Percentiles rank a stretch among this genome's conserved stretches.
Conservation (phyloP, 2,113 vertebrate species). For the Melanotaenia duboulayi region DNA sequence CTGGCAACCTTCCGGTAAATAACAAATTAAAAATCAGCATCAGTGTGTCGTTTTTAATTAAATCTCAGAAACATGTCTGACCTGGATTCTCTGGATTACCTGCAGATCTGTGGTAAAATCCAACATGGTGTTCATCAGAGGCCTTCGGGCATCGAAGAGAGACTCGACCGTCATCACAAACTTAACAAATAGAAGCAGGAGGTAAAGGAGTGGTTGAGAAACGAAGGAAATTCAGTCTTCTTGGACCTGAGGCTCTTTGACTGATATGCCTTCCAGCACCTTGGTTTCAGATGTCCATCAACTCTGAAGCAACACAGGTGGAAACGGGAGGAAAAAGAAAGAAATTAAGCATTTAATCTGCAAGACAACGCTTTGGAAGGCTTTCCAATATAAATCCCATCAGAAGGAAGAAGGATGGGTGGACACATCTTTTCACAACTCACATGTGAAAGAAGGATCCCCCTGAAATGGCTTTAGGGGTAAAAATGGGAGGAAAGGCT, state of each 20-base stretch:
- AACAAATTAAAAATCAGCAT: neutral
- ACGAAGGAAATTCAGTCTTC: neutral
- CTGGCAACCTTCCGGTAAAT: conserved; percentile 74
- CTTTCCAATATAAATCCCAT: neutral
- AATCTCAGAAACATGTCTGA: conserved; percentile 1
- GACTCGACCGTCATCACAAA: conserved; percentile 17
- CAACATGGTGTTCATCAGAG: conserved; percentile 48
- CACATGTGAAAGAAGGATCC: conserved; percentile 8
- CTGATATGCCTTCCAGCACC: neutral
- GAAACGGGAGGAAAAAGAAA: neutral
- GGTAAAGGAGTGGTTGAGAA: conserved; percentile 19
- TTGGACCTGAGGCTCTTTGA: neutral
- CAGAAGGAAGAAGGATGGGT: neutral
- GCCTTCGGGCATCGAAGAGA: conserved; percentile 7
- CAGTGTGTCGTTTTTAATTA: neutral
- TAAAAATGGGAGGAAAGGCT: neutral
- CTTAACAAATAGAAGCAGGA: conserved; percentile 35
- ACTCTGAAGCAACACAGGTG: neutral
- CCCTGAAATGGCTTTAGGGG: neutral
- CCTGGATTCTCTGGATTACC: neutral
- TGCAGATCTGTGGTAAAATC: conserved; percentile 63
- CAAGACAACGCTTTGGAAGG: neutral
- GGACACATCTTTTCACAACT: neutral
- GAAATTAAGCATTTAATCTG: neutral
- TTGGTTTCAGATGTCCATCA: neutral